Evolutionary conservation across 2,797 vertebrate genomes (phyloP), one percentile per base, ranked within the genome.

Genomic region (Macrochelys suwanniensis): DNA sequence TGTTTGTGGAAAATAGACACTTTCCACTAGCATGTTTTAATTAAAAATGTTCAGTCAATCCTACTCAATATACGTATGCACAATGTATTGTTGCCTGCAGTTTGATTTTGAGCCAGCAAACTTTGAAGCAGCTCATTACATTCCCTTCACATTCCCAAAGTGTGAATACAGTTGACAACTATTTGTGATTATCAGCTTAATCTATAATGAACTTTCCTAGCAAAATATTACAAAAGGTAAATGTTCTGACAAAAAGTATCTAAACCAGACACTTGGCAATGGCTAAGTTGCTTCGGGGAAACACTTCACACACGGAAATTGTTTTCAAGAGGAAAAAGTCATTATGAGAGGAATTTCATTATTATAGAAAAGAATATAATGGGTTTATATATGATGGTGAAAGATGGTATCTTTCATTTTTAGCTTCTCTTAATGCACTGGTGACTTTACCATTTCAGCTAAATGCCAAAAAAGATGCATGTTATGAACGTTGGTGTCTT

Each of bases 381-480:
- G 89, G 71, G 42, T 25, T 51, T 47, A 11, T 91, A 65, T 85
- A 17, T 95, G 91, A 92, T 11, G 51, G 91, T 33, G 90, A 85
- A 95, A 96, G 93, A 92, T 81, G 89, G 53, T 71, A 61, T 96
- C 91, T 56, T 94, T 97, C 80, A 19, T 91, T 95, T 80, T 87
- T 94, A 95, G 91, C 80, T 82, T 93, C 88, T 94, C 71, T 92
- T 94, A 91, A 96, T 97, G 96, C 93, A 94, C 91, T 2, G 8
- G 47, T 96, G 95, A 96, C 93, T 97, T 97, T 2, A 93, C 89
- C 85, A 68, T 42, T 33, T 96, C 94, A 96, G 88, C 61, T n/a
- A 89, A 96, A 93, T 96, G 97, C 90, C 91, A 96, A 47, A 92
- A 97, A 89, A 94, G 90, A 96, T 91, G 59, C 91, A 42, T 90